These are phyloP conservation scores for Bufotes viridis DNA, from an alignment of 2,797 vertebrate genomes.

Conservation along the genomic window DNA sequence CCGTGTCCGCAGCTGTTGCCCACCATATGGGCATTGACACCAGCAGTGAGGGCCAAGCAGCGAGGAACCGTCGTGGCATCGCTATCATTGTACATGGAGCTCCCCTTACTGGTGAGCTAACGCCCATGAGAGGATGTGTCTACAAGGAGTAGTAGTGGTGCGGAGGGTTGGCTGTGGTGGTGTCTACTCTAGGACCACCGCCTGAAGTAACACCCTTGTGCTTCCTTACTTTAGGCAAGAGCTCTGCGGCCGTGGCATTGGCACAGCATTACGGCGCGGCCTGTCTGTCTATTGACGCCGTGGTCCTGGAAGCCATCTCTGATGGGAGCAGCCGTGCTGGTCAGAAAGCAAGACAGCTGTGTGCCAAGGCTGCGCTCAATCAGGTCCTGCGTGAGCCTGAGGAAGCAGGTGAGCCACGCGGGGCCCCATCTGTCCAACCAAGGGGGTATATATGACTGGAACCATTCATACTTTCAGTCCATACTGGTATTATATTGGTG, in stretches of 20 bases:
- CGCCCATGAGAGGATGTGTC: background rate
- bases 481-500: no score
- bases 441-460: no score
- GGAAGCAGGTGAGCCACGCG: constrained; percentile 72
- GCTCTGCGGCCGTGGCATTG: constrained; percentile 71
- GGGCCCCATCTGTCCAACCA: background rate
- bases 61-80: constrained; percentile 76
- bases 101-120: constrained; percentile 79
- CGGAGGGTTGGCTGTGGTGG: background rate
- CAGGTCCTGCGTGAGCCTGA: constrained; percentile 67
- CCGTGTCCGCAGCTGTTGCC: constrained; percentile 77
- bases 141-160: background rate
- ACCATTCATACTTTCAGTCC: no score
- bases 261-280: constrained; percentile 76
- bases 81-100: constrained; percentile 84
- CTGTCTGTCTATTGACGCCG: constrained; percentile 78
- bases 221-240: constrained; percentile 76
- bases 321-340: constrained; percentile 72
- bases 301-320: constrained; percentile 79
- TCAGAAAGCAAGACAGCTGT: constrained; percentile 77
- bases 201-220: background rate
- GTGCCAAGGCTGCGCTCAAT: constrained; percentile 71
- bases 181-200: background rate
- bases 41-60: constrained; percentile 71
- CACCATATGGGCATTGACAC: constrained; percentile 77